Conservation (phyloP, 2,797 vertebrate species). For the Cryptoblepharus egeriae region DNA sequence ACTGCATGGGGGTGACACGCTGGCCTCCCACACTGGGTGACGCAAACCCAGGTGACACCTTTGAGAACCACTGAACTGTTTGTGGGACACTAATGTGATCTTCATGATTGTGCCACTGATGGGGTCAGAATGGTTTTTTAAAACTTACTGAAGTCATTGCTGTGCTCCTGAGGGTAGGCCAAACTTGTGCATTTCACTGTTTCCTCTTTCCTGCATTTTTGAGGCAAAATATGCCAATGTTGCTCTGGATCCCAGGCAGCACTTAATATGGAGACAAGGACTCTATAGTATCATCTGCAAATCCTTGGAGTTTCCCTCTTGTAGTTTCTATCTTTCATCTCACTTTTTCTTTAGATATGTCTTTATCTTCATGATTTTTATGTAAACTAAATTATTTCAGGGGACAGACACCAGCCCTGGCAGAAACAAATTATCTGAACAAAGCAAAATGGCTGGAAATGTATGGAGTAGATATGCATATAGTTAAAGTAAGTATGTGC, state of each 20-base stretch:
- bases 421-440: conserved; percentile 98
- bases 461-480: conserved; percentile 99
- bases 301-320: conserved; percentile 13
- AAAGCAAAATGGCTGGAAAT: conserved; percentile 99
- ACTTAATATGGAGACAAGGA: not conserved
- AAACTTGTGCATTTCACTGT: not conserved
- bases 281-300: not conserved
- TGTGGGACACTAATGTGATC: too few species aligned
- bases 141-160: too few species aligned
- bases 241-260: not conserved
- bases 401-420: conserved; percentile 93
- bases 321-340: not conserved
- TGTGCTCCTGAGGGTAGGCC: too few species aligned
- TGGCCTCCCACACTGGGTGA: too few species aligned
- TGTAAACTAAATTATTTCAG: conserved; percentile 77
- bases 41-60: too few species aligned
- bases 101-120: too few species aligned
- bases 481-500: conserved; percentile 89
- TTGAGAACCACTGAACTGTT: too few species aligned
- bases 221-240: not conserved
- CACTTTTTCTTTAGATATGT: not conserved
- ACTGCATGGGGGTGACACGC: too few species aligned
- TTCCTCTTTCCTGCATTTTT: not conserved
- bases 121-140: too few species aligned
- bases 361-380: conserved; percentile 34